phyloP scores from a whole-genome alignment of 2,113 vertebrate species.

The Bos javanicus region DNA sequence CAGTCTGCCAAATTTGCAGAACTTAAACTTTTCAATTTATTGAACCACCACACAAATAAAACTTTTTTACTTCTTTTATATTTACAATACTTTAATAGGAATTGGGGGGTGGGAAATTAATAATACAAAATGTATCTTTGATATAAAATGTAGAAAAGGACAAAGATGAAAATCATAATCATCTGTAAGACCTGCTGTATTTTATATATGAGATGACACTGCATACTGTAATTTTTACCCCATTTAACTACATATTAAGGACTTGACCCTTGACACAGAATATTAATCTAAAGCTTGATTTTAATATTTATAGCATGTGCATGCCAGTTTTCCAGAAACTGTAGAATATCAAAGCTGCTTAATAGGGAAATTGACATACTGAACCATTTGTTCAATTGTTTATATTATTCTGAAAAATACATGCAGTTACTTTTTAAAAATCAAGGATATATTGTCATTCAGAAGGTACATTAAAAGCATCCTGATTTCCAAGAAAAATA shows the following conservation, averaged over 20 bases:
- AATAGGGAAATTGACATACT: neutral
- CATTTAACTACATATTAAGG: neutral
- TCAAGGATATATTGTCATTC: neutral
- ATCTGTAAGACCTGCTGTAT: neutral
- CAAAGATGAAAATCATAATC: conserved; percentile 3
- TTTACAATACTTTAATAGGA: neutral
- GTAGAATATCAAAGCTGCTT: neutral
- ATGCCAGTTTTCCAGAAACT: conserved; percentile 1
- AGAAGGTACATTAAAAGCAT: conserved; percentile 10
- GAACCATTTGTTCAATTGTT: conserved; percentile 17
- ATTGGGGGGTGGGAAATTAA: neutral
- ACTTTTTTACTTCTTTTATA: neutral
- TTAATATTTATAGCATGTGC: neutral
- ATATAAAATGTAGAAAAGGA: neutral
- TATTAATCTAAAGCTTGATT: neutral
- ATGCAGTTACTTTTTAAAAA: neutral
- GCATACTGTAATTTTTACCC: neutral
- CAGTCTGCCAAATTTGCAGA: neutral
- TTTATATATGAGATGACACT: neutral
- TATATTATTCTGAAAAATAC: neutral
- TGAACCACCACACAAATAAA: neutral
- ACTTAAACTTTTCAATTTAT: neutral
- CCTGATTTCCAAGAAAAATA: conserved; percentile 26
- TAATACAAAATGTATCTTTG: neutral
- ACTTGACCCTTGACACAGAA: neutral